Conservation (phyloP, 2,113 vertebrate genomes). For the Cinclus mexicanus region DNA sequence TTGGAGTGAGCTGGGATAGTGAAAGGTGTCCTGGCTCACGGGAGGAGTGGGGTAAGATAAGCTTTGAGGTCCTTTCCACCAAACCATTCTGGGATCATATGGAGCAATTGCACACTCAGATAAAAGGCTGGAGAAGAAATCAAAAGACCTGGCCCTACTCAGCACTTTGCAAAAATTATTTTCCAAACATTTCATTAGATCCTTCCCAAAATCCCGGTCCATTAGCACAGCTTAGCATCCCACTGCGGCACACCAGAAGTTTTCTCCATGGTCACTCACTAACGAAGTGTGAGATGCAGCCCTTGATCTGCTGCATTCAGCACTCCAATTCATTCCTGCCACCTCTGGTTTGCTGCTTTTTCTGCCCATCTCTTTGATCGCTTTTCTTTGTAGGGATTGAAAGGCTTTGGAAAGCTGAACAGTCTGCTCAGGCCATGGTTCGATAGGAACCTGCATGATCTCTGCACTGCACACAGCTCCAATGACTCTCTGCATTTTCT, state of each 20-base stretch:
- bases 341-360: neutral
- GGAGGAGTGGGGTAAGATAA: neutral
- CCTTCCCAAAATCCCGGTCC: rapidly evolving
- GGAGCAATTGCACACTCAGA: neutral
- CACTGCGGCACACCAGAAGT: neutral
- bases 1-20: neutral
- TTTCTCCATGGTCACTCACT: neutral
- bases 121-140: neutral
- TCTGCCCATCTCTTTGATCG: neutral
- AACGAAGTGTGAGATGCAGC: neutral
- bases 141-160: neutral
- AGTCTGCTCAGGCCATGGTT: rapidly evolving
- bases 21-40: neutral
- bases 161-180: neutral
- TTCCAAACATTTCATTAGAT: neutral
- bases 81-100: neutral
- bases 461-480: neutral
- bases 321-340: neutral
- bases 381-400: neutral
- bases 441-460: neutral
- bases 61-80: neutral
- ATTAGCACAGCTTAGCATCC: neutral
- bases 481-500: neutral
- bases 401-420: neutral
- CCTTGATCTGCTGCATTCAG: neutral